A percentile compares a stretch with the other conserved stretches of the same genome.
phyloP scores from a whole-genome alignment of 2,797 vertebrate genomes.

The Buceros bicornis region DNA sequence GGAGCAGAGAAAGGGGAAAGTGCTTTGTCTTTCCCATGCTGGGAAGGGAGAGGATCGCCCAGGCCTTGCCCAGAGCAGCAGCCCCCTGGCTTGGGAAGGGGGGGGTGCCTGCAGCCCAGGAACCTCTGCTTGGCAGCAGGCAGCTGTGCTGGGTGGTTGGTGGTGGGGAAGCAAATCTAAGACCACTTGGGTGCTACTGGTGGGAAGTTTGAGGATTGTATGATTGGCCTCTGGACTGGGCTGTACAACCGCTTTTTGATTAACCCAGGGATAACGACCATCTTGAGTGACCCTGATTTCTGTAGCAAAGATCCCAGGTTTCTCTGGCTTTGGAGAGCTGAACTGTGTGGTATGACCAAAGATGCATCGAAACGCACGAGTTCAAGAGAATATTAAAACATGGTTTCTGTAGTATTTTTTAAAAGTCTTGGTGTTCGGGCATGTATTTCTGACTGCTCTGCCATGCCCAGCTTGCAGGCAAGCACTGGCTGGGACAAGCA shows the following conservation, averaged over 20 bases:
- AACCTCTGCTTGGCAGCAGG: too few species aligned
- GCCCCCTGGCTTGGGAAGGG: background rate
- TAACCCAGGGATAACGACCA: background rate
- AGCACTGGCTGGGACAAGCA: background rate
- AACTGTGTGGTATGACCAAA: background rate
- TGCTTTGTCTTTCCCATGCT: background rate
- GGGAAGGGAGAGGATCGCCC: background rate
- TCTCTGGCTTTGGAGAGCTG: background rate
- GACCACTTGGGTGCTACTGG: background rate
- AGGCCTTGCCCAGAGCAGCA: background rate
- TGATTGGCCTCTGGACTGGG: background rate
- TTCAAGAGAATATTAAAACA: background rate
- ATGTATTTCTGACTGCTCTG: accelerated
- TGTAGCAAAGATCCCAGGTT: background rate
- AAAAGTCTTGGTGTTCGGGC: background rate
- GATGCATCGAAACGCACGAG: background rate
- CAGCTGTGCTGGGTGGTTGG: accelerated
- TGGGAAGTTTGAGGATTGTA: background rate
- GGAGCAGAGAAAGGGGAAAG: background rate
- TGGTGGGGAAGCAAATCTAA: accelerated
- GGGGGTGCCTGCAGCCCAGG: background rate
- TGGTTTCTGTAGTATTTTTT: background rate
- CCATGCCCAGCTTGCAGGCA: background rate
- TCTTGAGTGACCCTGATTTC: background rate
- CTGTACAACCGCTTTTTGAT: background rate